Conservation (phyloP, 2,888 invertebrate species). For the Mythimna impura region DNA sequence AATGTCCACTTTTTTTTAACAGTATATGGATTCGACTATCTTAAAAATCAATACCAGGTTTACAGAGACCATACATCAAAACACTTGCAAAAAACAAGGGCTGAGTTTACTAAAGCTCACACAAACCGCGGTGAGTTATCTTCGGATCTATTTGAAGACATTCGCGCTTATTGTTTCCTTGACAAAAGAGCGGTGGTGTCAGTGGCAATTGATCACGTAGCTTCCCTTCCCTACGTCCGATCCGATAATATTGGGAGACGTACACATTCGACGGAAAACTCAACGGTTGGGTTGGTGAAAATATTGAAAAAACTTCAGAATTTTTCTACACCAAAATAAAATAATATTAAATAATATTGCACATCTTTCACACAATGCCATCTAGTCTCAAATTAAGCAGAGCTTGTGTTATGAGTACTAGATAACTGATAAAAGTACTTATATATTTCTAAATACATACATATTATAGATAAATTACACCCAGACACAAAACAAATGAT, state of each 20-base stretch:
- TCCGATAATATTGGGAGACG: conserved; percentile 57
- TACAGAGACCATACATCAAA: conserved; percentile 20
- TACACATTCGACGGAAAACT: conserved; percentile 34
- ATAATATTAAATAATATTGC: background rate
- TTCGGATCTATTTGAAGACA: conserved; percentile 74
- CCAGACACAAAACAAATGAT: too few species aligned
- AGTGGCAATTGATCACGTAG: conserved; percentile 79
- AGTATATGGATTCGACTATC: too few species aligned
- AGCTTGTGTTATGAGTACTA: too few species aligned
- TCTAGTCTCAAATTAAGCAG: too few species aligned
- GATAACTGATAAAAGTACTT: too few species aligned
- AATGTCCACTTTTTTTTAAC: too few species aligned
- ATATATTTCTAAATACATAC: too few species aligned
- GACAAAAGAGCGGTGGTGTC: conserved; percentile 76
- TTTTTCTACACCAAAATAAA: background rate
- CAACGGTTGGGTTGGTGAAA: conserved; percentile 2
- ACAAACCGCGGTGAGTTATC: conserved; percentile 67
- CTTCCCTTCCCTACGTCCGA: conserved; percentile 62
- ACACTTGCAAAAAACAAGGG: conserved; percentile 22
- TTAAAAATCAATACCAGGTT: background rate
- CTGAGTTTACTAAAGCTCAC: conserved; percentile 39
- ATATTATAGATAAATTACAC: too few species aligned
- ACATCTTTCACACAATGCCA: too few species aligned
- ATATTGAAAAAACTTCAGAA: background rate
- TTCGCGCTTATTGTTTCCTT: conserved; percentile 77